These are phyloP conservation scores for Sebastes iracundus DNA, from an alignment of 2,797 vertebrate genomes.

Conservation along the genomic window DNA sequence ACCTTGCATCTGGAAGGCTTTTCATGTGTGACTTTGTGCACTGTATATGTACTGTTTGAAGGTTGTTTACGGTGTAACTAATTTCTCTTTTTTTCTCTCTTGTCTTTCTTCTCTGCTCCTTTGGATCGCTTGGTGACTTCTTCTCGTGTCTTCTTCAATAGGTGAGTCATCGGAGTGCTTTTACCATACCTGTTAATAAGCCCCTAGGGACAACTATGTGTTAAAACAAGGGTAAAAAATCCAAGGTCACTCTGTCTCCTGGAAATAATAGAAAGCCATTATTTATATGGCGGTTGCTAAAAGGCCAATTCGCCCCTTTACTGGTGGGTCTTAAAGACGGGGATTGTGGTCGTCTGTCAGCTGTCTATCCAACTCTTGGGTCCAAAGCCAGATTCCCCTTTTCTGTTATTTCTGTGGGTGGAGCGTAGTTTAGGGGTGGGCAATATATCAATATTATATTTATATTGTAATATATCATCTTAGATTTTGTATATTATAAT, in stretches of 20 bases:
- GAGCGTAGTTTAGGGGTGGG: no score
- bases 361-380: background rate
- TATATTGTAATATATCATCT: no score
- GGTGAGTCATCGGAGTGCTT: slow-evolving; percentile 75
- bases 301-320: slow-evolving; percentile 21
- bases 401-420: no score
- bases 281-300: slow-evolving; percentile 23
- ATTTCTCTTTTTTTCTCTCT: slow-evolving; percentile 26
- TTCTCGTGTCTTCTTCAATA: slow-evolving; percentile 45
- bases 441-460: no score
- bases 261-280: slow-evolving; percentile 14
- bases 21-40: slow-evolving; percentile 19
- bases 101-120: slow-evolving; percentile 30
- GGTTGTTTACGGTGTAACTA: slow-evolving; percentile 34
- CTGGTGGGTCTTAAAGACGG: slow-evolving; percentile 6
- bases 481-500: no score
- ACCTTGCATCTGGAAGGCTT: slow-evolving; percentile 8
- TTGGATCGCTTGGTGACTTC: slow-evolving; percentile 16
- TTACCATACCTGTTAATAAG: background rate
- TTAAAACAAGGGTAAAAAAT: slow-evolving; percentile 11
- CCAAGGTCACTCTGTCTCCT: slow-evolving; percentile 29
- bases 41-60: slow-evolving; percentile 18
- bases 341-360: slow-evolving; percentile 2
- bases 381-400: background rate
- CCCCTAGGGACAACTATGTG: background rate